These are phyloP conservation scores for Neodiprion fabricii DNA, from an alignment of 1,140 invertebrate species.

Conservation along the genomic window DNA sequence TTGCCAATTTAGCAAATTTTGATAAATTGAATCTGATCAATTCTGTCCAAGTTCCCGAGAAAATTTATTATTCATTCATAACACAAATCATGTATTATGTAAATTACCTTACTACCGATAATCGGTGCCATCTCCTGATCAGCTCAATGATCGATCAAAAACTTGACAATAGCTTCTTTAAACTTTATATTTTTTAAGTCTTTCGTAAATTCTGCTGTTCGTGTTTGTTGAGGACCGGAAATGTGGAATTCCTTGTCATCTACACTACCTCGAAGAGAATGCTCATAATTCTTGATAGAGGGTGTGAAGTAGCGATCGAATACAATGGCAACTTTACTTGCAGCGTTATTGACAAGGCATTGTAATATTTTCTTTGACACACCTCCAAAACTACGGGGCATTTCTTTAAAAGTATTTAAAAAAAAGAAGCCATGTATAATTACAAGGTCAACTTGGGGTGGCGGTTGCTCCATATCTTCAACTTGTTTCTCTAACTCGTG, in stretches of 20 bases:
- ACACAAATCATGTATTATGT: constrained; percentile 35
- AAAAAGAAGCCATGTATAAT: not conserved
- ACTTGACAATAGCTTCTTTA: constrained; percentile 38
- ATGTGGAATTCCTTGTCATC: constrained; percentile 22
- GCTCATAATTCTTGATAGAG: constrained; percentile 30
- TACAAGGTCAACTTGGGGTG: not conserved
- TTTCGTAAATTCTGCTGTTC: constrained; percentile 28
- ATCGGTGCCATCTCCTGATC: constrained; percentile 32
- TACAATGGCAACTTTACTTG: constrained; percentile 13
- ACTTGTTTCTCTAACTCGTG: not conserved
- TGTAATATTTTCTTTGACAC: constrained; percentile 23
- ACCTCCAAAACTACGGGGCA: constrained; percentile 1
- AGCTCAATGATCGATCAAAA: constrained; percentile 39
- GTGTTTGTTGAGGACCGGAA: constrained; percentile 23
- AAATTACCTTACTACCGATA: constrained; percentile 37
- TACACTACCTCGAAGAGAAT: constrained; percentile 22
- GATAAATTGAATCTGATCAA: too few species aligned
- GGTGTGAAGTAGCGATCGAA: constrained; percentile 25
- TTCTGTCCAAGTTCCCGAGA: too few species aligned
- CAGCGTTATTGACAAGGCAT: not conserved
- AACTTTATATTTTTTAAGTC: constrained; percentile 41
- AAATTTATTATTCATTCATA: too few species aligned
- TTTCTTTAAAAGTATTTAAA: not conserved
- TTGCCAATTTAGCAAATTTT: too few species aligned
- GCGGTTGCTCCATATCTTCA: constrained; percentile 21